A percentile compares a stretch with the other conserved stretches of the same genome.
These are phyloP conservation scores for Sebastes itinus DNA, from an alignment of 2,797 vertebrate species.

Conservation along the genomic window DNA sequence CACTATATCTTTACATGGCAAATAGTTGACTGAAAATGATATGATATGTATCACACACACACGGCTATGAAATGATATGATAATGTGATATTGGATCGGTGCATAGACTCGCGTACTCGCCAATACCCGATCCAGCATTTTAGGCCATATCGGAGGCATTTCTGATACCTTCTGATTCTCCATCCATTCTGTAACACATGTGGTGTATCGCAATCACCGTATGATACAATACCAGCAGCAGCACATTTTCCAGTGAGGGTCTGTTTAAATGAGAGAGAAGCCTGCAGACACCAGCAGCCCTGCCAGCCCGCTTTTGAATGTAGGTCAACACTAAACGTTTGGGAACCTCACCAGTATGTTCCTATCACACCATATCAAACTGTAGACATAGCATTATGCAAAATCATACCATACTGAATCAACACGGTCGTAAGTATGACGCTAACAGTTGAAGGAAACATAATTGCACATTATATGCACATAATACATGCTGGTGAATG, in stretches of 20 bases:
- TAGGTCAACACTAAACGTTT: conserved; percentile 40
- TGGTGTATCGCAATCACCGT: too few relatives aligned
- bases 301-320: conserved; percentile 10
- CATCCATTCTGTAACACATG: background rate
- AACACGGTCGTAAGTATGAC: background rate
- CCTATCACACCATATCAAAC: background rate
- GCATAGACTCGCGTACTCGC: background rate
- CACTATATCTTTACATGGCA: too few relatives aligned
- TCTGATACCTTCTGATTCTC: background rate
- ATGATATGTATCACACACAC: too few relatives aligned
- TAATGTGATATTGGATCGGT: background rate
- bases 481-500: background rate
- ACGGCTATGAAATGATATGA: background rate
- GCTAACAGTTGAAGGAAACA: background rate
- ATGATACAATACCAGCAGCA: background rate
- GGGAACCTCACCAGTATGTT: background rate
- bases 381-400: background rate
- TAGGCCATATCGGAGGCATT: background rate
- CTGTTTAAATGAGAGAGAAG: conserved; percentile 2
- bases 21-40: too few relatives aligned
- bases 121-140: background rate
- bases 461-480: background rate
- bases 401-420: background rate
- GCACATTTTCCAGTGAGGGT: background rate
- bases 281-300: conserved; percentile 21